Percentiles rank a stretch among this genome's conserved stretches.
Evolutionary conservation across 2,113 vertebrate species (phyloP).

Genomic region (Syngnathus scovelli): DNA sequence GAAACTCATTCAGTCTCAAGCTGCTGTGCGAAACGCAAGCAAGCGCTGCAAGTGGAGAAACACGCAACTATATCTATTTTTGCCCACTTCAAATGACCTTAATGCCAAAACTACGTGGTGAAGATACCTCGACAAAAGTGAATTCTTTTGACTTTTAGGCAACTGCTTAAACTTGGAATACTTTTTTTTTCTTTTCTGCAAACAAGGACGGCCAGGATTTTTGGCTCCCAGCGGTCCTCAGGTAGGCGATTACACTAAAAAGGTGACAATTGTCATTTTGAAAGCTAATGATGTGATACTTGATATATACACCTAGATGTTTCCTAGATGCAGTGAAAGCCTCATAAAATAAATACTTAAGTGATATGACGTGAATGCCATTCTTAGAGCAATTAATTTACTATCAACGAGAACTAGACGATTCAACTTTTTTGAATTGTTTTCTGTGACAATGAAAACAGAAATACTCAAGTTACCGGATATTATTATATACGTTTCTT

Average conservation of each 20-base stretch:
- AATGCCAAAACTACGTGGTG: background rate
- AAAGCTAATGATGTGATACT: too few species aligned
- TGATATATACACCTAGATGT: background rate
- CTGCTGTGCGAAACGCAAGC: background rate
- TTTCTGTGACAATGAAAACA: background rate
- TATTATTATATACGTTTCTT: too few species aligned
- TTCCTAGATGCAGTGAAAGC: background rate
- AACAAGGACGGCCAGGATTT: conserved; percentile 7
- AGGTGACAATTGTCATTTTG: background rate
- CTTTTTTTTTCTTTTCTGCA: conserved; percentile 15
- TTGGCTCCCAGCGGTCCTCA: conserved; percentile 17
- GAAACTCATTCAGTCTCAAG: conserved; percentile 24
- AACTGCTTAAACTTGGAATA: conserved; percentile 10
- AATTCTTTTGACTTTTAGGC: background rate
- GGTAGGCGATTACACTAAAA: conserved; percentile 30
- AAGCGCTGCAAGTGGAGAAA: background rate
- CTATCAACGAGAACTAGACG: background rate
- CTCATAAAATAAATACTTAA: background rate
- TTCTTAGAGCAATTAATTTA: background rate
- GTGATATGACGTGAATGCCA: background rate
- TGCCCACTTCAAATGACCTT: background rate
- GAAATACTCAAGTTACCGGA: too few species aligned
- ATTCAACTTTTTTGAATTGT: background rate
- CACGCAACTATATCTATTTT: background rate
- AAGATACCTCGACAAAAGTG: accelerated